Base-by-base conservation (phyloP, 2,797 vertebrate species). In the Pangasius djambal region DNA sequence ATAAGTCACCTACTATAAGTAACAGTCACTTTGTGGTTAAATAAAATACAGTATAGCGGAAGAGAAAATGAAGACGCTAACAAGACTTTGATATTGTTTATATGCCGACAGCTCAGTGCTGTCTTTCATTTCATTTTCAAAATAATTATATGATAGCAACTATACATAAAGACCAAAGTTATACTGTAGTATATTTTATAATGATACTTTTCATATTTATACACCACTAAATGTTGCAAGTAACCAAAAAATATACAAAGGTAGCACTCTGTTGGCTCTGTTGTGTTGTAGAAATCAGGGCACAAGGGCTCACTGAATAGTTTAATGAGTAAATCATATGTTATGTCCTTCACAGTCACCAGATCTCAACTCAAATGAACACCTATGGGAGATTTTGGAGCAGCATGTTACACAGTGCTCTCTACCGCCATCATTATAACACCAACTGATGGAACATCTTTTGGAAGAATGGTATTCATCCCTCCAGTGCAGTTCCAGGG, bases 351-450 rank as follows among this genome's bases (percentile, higher is more conserved):
- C 59, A 44, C 81, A 83, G 25, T 9, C 59, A 44, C 59, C 13
- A 34, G 16, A 57, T 81, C 50, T 20, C 7, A 81, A 34, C 15
- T 16, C 18, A 9, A 61, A 61, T 13, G 20, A 28, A 83, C 34
- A 61, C 34, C 34, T 8, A 16, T 15, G 81, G 59, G 59, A 83
- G 40, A n/a, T 63, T 63, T 44, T 8, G 37, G 59, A 44, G 40
- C 59, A 44, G n/a, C 13, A 1, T 28, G 37, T 63, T 63, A 63
- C 5, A 83, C 25, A 83, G 81, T 37, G 6, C 25, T 50, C 37
- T 28, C 57, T 63, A 63, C 81, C 37, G 28, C 50, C 50, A 55
- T 79, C 77, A 79, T 79, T 79, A 79, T 52, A 77, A 13, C 40
- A 74, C 72, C 72, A 74, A 44, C 40, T 6, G 37, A 74, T 40